Evolutionary conservation across 2,113 vertebrate genomes (phyloP).

Genomic region (Hemichromis elongatus): DNA sequence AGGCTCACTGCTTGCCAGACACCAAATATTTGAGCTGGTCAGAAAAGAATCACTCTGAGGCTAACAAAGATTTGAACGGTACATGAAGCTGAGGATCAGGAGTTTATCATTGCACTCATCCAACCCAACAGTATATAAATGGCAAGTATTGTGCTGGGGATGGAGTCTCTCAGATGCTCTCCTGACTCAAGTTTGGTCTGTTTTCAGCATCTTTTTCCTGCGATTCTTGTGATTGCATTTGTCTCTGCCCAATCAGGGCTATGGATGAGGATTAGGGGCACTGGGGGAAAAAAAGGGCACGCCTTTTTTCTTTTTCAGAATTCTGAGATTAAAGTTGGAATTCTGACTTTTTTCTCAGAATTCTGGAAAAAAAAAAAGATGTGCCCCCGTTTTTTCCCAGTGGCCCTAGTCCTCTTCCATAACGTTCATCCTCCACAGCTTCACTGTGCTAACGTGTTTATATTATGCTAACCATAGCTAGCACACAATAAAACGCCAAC

Average conservation of each 20-base stretch:
- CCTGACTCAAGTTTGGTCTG: background rate
- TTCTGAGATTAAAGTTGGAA: no score
- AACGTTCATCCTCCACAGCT: background rate
- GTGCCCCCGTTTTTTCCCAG: no score
- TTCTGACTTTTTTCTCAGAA: no score
- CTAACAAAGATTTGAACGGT: background rate
- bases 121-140: background rate
- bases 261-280: no score
- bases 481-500: background rate
- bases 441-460: background rate
- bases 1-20: background rate
- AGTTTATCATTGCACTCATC: background rate
- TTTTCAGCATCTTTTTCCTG: background rate
- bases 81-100: background rate
- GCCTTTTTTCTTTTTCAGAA: no score
- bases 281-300: no score
- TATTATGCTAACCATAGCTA: background rate
- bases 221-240: background rate
- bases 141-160: background rate
- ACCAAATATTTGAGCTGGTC: background rate
- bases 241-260: background rate
- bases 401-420: no score
- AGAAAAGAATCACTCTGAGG: background rate
- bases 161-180: background rate
- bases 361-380: no score